Evolutionary conservation across 1,140 invertebrate genomes (phyloP).

Genomic region (Sinella curviseta): DNA sequence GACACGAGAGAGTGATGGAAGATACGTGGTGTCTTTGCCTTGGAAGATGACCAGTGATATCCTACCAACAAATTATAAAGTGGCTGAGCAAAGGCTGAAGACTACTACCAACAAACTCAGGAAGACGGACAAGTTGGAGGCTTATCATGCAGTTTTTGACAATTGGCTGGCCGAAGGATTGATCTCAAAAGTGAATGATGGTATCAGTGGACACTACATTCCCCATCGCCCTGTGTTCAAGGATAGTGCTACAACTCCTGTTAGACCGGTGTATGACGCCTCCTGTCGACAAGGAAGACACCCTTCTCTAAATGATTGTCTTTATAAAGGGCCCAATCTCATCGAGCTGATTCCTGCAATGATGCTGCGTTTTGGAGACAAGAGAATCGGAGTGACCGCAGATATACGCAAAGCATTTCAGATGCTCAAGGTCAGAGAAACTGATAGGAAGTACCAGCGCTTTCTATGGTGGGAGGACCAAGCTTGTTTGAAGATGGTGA

Average conservation of each 20-base stretch:
- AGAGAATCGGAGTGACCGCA: not conserved
- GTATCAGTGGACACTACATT: not conserved
- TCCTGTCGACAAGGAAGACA: conserved; percentile 44
- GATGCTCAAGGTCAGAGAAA: not conserved
- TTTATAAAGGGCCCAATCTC: conserved; percentile 46
- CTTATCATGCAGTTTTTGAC: conserved; percentile 35
- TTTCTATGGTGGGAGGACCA: conserved; percentile 27
- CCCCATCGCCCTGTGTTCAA: conserved; percentile 7
- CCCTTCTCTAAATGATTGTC: conserved; percentile 52
- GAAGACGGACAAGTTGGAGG: not conserved
- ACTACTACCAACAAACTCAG: not conserved
- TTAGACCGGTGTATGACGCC: conserved; percentile 42
- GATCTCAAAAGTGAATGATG: conserved; percentile 40
- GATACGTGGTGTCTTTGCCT: not conserved
- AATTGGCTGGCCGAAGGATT: conserved; percentile 35
- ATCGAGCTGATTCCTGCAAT: conserved; percentile 27
- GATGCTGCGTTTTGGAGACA: conserved; percentile 7
- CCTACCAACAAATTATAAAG: not conserved
- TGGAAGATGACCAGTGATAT: not conserved
- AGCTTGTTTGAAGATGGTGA: conserved; percentile 15
- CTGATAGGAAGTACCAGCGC: not conserved
- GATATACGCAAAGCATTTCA: conserved; percentile 33
- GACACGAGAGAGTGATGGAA: not conserved
- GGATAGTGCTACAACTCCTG: conserved; percentile 49
- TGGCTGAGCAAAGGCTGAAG: not conserved